Percentiles rank a stretch among this genome's conserved stretches.
Evolutionary conservation across 2,113 vertebrate genomes (phyloP).

Genomic region (Petaurus breviceps): DNA sequence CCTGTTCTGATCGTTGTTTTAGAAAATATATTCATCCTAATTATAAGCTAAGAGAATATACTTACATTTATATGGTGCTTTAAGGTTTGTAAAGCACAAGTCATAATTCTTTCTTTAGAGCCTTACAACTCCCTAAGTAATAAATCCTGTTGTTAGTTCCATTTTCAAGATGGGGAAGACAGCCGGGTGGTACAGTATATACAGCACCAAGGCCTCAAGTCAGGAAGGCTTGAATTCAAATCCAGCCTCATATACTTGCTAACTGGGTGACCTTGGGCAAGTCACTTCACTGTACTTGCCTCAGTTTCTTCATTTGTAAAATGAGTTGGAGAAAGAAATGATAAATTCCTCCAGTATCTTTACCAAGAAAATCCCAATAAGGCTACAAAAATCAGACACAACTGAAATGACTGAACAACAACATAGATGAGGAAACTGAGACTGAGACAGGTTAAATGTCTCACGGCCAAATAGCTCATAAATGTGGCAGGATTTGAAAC

Average conservation of each 20-base stretch:
- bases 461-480: not conserved
- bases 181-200: not conserved
- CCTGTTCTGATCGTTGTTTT: no score
- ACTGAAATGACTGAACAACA: not conserved
- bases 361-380: not conserved
- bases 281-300: not conserved
- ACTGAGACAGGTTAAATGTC: not conserved
- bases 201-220: not conserved
- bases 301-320: not conserved
- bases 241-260: not conserved
- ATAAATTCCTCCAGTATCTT: not conserved
- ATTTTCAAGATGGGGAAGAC: not conserved
- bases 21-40: no score
- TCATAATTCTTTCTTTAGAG: no score
- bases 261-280: not conserved
- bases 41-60: no score
- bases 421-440: not conserved
- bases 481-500: not conserved
- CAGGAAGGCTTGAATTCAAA: not conserved
- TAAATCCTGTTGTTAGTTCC: no score
- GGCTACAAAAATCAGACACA: not conserved
- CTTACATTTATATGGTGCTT: no score
- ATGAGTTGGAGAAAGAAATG: not conserved
- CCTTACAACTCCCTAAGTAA: no score
- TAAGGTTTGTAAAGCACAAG: no score